Conservation (phyloP, 2,888 invertebrate species). For the Drosophila melanosoma region DNA sequence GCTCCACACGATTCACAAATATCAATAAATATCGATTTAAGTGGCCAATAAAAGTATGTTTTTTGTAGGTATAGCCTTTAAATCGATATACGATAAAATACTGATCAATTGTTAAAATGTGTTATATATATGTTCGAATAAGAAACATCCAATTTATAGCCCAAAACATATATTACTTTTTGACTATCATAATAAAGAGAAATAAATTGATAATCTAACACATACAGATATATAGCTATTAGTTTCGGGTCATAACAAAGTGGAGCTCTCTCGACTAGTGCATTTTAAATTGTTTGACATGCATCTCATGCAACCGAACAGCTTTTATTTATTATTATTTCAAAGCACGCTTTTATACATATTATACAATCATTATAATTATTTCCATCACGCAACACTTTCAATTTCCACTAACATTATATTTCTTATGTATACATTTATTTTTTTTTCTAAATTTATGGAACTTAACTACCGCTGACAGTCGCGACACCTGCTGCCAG, state of each 20-base stretch:
- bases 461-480: slow-evolving; percentile 64
- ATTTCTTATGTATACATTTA: neutral
- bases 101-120: neutral
- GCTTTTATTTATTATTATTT: neutral
- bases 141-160: neutral
- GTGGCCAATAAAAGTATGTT: neutral
- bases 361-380: slow-evolving; percentile 7
- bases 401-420: neutral
- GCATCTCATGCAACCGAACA: neutral
- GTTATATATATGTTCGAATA: neutral
- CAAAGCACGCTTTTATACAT: neutral
- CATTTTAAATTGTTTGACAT: neutral
- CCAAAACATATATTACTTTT: neutral
- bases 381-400: neutral
- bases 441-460: slow-evolving; percentile 22
- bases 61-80: no score
- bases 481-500: slow-evolving; percentile 56
- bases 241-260: neutral
- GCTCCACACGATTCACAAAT: neutral
- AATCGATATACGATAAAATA: no score
- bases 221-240: neutral
- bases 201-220: neutral
- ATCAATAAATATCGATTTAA: neutral
- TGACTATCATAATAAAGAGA: neutral
- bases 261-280: neutral